These are phyloP conservation scores for Bombus pascuorum DNA, from an alignment of 1,140 invertebrate genomes.

Conservation along the genomic window DNA sequence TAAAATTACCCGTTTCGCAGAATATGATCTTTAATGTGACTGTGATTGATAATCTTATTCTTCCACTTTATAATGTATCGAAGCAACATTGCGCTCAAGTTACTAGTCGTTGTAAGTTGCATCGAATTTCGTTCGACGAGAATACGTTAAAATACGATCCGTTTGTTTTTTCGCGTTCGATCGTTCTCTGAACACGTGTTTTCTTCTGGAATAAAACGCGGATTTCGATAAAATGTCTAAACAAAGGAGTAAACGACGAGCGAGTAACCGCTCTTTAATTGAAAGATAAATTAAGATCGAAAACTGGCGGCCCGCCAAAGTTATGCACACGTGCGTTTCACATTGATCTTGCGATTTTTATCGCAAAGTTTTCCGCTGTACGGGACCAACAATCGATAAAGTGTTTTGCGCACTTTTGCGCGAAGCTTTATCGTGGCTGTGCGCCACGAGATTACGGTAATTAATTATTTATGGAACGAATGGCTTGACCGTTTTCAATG, in stretches of 20 bases:
- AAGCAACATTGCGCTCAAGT: neutral
- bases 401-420: conserved; percentile 44
- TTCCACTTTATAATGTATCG: too few species aligned
- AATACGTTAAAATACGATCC: neutral
- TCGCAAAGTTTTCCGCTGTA: conserved; percentile 28
- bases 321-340: neutral
- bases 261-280: conserved; percentile 5
- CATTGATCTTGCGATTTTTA: conserved; percentile 43
- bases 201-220: too few species aligned
- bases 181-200: too few species aligned
- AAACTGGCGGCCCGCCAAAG: conserved; percentile 41
- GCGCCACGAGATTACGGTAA: neutral
- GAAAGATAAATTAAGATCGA: conserved; percentile 29
- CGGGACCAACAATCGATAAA: conserved; percentile 16
- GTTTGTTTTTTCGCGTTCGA: neutral
- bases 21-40: neutral
- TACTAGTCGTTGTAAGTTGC: neutral
- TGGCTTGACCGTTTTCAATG: too few species aligned
- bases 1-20: neutral
- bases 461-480: too few species aligned
- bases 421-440: conserved; percentile 15
- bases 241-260: neutral
- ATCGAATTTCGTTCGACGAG: neutral
- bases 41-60: too few species aligned
- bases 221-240: too few species aligned